Evolutionary conservation across 2,888 invertebrate genomes (phyloP), one percentile per base, ranked within the genome.

Genomic region (Bellardia bayeri): DNA sequence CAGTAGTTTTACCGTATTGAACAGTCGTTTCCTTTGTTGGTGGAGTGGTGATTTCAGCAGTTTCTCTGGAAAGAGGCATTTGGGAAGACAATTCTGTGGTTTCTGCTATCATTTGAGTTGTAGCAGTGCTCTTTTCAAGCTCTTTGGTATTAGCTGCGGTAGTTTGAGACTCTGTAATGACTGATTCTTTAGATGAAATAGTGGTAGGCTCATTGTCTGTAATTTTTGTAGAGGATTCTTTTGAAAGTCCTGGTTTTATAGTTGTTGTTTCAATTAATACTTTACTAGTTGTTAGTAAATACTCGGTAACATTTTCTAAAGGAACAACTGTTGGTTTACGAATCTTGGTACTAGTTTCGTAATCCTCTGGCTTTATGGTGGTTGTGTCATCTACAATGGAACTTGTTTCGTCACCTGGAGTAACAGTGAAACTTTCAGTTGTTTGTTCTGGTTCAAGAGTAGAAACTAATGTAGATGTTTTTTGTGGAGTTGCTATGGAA

Each of bases 1-100:
- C 81, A 40, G 87, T 85, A n/a, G 86, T 88, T 82, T 79, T 86
- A 4, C 84, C 82, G 54, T 82, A 86, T 14, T 71, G 76, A 13
- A 37, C 54, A 5, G n/a, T 45, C 6, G 78, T 30, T 64, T 76
- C 16, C 66, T 11, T 37, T 37, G 75, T 23, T 33, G 13, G 4
- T 33, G 8, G 4, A 0, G 69, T 66, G 11, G 56, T 56, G 23
- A n/a, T 14, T 37, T 49, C 14, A 2, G 30, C 2, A 14, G 45
- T 40, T 30, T 54, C 33, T 51, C n/a, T 61, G 23, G 11, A 71
- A 2, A 13, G 9, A 4, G 11, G 5, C 45, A 45, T 45, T 45
- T 45, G 13, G 13, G 11, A 13, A 1, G 5, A 37, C 33, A 23
- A 16, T 66, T 72, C 54, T 1, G 37, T 37, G 3, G 68, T 40